phyloP scores from a whole-genome alignment of 1,140 invertebrate species.

The Drosophila kikkawai region DNA sequence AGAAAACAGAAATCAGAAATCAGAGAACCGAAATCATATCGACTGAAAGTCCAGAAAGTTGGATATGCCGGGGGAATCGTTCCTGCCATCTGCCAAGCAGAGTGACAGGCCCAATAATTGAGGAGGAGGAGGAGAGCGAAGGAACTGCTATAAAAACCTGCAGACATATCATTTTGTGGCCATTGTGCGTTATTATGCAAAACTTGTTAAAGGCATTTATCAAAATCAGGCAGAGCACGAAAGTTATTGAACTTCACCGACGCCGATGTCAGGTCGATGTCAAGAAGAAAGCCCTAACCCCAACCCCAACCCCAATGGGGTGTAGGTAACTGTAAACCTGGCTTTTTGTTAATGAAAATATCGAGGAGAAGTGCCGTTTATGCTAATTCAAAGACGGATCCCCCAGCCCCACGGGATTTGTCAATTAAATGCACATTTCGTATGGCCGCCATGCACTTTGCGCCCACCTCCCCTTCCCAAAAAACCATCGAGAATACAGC shows the following conservation, averaged over 20 bases:
- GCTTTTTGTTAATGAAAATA: constrained; percentile 75
- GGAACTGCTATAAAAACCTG: constrained; percentile 61
- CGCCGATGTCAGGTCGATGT: constrained; percentile 57
- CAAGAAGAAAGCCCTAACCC: constrained; percentile 58
- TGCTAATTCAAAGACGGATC: constrained; percentile 55
- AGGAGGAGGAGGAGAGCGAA: constrained; percentile 41
- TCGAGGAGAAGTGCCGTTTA: constrained; percentile 59
- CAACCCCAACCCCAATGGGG: not conserved
- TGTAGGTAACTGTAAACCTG: constrained; percentile 74
- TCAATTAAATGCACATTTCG: constrained; percentile 82
- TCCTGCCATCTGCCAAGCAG: constrained; percentile 56
- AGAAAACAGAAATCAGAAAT: constrained; percentile 14
- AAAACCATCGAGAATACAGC: not conserved
- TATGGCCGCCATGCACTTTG: constrained; percentile 80
- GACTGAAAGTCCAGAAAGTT: constrained; percentile 25
- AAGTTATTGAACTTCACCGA: constrained; percentile 73
- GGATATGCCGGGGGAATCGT: constrained; percentile 33
- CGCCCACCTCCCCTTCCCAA: constrained; percentile 13
- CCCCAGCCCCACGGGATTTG: constrained; percentile 19
- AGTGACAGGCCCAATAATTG: constrained; percentile 75
- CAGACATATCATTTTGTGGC: constrained; percentile 67
- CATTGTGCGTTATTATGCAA: constrained; percentile 73
- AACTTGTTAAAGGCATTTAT: constrained; percentile 79
- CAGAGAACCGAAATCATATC: constrained; percentile 14
- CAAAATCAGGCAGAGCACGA: constrained; percentile 58